phyloP scores from a whole-genome alignment of 1,140 invertebrate species.

The Drosophila subobscura region DNA sequence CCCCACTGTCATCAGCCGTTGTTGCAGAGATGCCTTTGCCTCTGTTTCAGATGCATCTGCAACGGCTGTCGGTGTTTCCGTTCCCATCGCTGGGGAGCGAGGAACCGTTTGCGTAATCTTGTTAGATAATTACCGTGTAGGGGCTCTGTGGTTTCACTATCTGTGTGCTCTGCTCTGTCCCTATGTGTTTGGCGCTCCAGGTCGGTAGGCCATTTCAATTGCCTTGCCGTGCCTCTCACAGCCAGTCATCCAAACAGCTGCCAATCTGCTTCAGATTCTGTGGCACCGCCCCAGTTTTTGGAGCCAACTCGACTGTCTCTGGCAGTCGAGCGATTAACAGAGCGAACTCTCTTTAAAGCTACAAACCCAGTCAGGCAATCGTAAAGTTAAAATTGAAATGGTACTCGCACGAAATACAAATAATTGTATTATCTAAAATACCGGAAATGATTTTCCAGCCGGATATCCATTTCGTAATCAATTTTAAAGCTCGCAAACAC shows the following conservation, averaged over 20 bases:
- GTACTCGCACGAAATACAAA: background rate
- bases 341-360: background rate
- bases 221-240: background rate
- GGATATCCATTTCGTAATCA: constrained; percentile 19
- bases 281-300: constrained; percentile 15
- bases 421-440: constrained; percentile 17
- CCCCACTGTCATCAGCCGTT: constrained; percentile 47
- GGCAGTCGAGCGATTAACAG: background rate
- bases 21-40: constrained; percentile 2
- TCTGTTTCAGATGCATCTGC: constrained; percentile 6
- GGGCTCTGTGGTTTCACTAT: constrained; percentile 37
- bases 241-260: constrained; percentile 2
- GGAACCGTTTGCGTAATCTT: constrained; percentile 49
- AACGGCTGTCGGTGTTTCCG: constrained; percentile 43
- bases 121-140: constrained; percentile 54
- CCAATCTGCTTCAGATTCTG: constrained; percentile 26
- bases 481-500: constrained; percentile 15
- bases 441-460: constrained; percentile 29
- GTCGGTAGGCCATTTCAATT: constrained; percentile 47
- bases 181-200: constrained; percentile 13
- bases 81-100: constrained; percentile 27
- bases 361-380: background rate
- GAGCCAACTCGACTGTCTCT: constrained; percentile 4
- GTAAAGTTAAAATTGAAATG: background rate
- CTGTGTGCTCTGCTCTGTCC: constrained; percentile 13